Evolutionary conservation across 2,888 invertebrate genomes (phyloP).

Genomic region (Electrophaes corylata): DNA sequence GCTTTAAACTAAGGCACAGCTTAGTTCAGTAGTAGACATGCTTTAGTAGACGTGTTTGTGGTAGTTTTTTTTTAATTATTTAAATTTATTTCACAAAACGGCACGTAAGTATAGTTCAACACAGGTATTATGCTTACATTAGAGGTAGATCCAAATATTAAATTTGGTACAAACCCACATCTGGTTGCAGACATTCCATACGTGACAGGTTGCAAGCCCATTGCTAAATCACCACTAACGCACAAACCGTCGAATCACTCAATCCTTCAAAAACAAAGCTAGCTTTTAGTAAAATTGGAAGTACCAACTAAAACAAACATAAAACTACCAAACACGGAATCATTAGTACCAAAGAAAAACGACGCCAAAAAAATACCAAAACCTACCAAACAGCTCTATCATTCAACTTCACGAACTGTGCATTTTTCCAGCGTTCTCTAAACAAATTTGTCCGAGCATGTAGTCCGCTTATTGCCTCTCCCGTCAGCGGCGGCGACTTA

Average conservation of each 20-base stretch:
- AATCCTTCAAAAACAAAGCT: too few relatives aligned
- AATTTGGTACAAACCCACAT: too few relatives aligned
- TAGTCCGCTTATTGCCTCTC: conserved; percentile 22
- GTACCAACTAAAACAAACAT: not conserved
- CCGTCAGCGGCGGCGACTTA: conserved; percentile 37
- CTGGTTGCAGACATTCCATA: too few relatives aligned
- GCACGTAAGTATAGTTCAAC: too few relatives aligned
- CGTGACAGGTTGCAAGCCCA: too few relatives aligned
- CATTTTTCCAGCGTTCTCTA: conserved; percentile 23
- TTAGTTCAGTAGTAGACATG: too few relatives aligned
- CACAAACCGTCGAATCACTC: not conserved
- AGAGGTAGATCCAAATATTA: too few relatives aligned
- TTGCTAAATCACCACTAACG: not conserved
- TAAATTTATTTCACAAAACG: too few relatives aligned
- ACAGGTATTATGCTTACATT: too few relatives aligned
- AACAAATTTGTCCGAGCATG: conserved; percentile 24
- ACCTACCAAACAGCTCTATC: conserved; percentile 14
- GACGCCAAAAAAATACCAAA: conserved; percentile 9
- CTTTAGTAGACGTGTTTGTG: too few relatives aligned
- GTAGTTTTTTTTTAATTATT: too few relatives aligned
- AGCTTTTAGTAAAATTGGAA: not conserved
- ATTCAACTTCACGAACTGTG: conserved; percentile 21
- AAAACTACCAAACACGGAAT: conserved; percentile 3
- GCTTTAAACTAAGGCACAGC: too few relatives aligned
- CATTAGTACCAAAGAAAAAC: conserved; percentile 8